Conservation (phyloP, 2,888 invertebrate genomes). For the Stenchaetothrips biformis region DNA sequence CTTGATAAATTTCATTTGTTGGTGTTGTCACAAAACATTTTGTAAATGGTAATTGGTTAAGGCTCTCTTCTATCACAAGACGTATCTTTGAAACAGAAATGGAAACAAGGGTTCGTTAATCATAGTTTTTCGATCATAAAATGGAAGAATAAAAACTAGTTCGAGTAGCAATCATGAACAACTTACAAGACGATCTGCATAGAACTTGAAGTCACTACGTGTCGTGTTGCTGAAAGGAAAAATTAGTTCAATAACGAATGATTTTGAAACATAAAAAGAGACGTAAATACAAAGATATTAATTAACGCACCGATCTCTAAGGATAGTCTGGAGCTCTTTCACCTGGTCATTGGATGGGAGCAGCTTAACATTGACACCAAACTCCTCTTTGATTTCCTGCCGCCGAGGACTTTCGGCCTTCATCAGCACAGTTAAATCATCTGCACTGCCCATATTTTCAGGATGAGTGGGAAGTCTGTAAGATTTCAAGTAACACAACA, state of each 20-base stretch:
- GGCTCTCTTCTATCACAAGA: slow-evolving; percentile 94
- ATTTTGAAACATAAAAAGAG: background rate
- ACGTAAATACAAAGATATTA: slow-evolving; percentile 14
- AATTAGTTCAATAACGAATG: slow-evolving; percentile 4
- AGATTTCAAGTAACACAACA: too few relatives aligned
- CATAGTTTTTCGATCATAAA: background rate
- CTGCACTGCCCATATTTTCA: background rate
- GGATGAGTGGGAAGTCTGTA: background rate
- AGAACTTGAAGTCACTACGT: slow-evolving; percentile 96
- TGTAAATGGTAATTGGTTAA: slow-evolving; percentile 93
- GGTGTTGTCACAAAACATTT: slow-evolving; percentile 89
- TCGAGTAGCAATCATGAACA: slow-evolving; percentile 13
- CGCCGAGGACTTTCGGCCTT: background rate
- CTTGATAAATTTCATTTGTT: slow-evolving; percentile 84
- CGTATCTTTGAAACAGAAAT: slow-evolving; percentile 60
- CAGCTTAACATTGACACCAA: slow-evolving; percentile 65
- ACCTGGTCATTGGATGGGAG: slow-evolving; percentile 72
- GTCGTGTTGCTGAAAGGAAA: slow-evolving; percentile 70
- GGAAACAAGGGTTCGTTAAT: slow-evolving; percentile 29
- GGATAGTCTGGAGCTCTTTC: slow-evolving; percentile 78
- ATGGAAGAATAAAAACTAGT: slow-evolving; percentile 14
- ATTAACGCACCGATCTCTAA: slow-evolving; percentile 71
- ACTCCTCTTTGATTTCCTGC: slow-evolving; percentile 42
- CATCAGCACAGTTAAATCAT: background rate
- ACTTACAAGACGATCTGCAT: slow-evolving; percentile 84